These are phyloP conservation scores for Ceratosolen solmsi DNA, from an alignment of 1,140 invertebrate species.

Conservation along the genomic window DNA sequence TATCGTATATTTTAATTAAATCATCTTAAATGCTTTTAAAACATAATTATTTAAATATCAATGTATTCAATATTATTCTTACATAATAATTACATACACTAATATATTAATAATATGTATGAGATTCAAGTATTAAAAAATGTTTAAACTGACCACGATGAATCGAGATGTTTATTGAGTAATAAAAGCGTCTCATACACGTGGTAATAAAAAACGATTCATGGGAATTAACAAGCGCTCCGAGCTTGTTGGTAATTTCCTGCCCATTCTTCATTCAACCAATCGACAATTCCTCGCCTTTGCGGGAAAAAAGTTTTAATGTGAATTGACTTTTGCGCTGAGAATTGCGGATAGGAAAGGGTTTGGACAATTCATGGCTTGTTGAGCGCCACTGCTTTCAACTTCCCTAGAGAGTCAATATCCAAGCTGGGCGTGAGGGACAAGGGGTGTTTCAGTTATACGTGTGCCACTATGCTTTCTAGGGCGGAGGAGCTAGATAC, in stretches of 20 bases:
- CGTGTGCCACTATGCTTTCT: too few species aligned
- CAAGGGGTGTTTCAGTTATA: constrained; percentile 53
- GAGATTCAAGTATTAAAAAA: too few species aligned
- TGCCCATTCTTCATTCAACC: constrained; percentile 35
- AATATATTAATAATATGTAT: too few species aligned
- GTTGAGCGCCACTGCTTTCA: constrained; percentile 68
- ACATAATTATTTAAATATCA: too few species aligned
- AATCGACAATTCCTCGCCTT: constrained; percentile 63
- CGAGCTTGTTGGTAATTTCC: not conserved
- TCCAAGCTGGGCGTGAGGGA: not conserved
- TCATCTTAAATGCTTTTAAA: too few species aligned
- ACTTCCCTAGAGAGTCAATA: constrained; percentile 4
- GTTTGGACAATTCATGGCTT: constrained; percentile 60
- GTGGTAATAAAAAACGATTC: constrained; percentile 8
- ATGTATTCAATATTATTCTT: too few species aligned
- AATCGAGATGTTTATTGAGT: not conserved
- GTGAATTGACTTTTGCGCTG: constrained; percentile 21
- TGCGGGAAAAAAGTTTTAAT: constrained; percentile 53
- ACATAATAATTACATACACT: too few species aligned
- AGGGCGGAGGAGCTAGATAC: constrained; percentile 58
- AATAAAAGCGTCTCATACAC: not conserved
- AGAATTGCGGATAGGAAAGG: constrained; percentile 2
- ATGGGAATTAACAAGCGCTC: not conserved
- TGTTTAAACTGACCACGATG: too few species aligned
- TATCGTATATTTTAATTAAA: too few species aligned